Evolutionary conservation across 1,140 invertebrate genomes (phyloP), one percentile per base, ranked within the genome.

Genomic region (Orchestia grillus): DNA sequence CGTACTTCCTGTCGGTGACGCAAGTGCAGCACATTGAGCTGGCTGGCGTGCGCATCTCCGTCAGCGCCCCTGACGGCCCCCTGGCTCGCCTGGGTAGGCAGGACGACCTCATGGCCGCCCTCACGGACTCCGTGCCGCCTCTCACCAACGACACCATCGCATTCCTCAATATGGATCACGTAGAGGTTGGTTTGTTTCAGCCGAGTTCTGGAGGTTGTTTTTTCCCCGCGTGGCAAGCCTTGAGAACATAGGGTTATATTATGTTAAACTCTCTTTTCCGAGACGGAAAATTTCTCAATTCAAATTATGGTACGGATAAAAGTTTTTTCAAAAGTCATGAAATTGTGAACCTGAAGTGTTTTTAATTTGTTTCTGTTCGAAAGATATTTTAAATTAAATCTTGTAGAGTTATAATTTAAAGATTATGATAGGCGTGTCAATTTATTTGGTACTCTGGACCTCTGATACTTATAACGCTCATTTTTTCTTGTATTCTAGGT

Each of bases 81-180:
- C 88, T 97, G 45, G 96, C 96, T n/a, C 88, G 96, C 15, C 96
- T 97, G 23, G 96, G 96, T 19, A 95, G 96, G 40, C 97, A 97
- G 87, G 97, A 97, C 96, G 97, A 97, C 47, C 94, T 97, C 11
- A 77, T 97, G 43, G 95, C 96, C 40, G 96, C 96, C 3, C 96
- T 97, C 77, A 96, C 96, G 42, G 96, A 97, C 42, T 96, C 96
- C 43, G 96, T 96, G n/a, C 96, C 96, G 41, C 96, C 96, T 3
- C 87, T 97, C 41, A 88, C 96, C 87, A 97, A 97, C 41, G 96
- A 96, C 87, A 96, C 97, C 77, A 87, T 98, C 53, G 97, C 97
- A 36, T 98, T 98, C 96, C 97, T 98, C n/a, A 97, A 97, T 47
- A 97, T 98, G 77, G 97, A 97, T 62, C 97, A 97, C 94, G 97